Evolutionary conservation across 2,888 invertebrate species (phyloP).

Genomic region (Pandemis cinnamomeana): DNA sequence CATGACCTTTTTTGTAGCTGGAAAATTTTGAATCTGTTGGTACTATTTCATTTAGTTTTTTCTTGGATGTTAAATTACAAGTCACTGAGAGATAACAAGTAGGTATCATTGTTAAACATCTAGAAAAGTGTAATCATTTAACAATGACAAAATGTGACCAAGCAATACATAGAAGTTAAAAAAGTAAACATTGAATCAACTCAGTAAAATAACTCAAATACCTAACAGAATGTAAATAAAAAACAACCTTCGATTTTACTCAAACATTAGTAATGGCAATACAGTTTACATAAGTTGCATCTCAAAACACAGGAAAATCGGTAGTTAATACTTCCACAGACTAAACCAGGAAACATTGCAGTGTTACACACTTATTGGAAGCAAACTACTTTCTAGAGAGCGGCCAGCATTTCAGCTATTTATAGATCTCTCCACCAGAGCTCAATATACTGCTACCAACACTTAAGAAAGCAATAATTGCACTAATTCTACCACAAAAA

Average conservation of each 20-base stretch:
- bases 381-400: conserved; percentile 47
- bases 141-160: not conserved
- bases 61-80: too few relatives aligned
- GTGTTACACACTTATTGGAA: conserved; percentile 31
- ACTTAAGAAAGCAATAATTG: conserved; percentile 54
- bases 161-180: not conserved
- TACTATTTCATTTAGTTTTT: too few relatives aligned
- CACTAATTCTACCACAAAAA: conserved; percentile 44
- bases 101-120: too few relatives aligned
- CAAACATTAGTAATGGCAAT: not conserved
- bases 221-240: not conserved
- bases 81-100: too few relatives aligned
- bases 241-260: not conserved
- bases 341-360: conserved; percentile 15
- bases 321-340: not conserved
- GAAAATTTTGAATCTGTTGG: too few relatives aligned
- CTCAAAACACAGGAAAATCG: conserved; percentile 8
- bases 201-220: not conserved
- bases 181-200: not conserved
- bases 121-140: not conserved
- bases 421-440: conserved; percentile 73
- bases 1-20: not conserved
- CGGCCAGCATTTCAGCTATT: conserved; percentile 71
- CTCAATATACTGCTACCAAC: conserved; percentile 56
- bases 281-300: not conserved